Evolutionary conservation across 1,140 invertebrate species (phyloP).

Genomic region (Trissolcus basalis): DNA sequence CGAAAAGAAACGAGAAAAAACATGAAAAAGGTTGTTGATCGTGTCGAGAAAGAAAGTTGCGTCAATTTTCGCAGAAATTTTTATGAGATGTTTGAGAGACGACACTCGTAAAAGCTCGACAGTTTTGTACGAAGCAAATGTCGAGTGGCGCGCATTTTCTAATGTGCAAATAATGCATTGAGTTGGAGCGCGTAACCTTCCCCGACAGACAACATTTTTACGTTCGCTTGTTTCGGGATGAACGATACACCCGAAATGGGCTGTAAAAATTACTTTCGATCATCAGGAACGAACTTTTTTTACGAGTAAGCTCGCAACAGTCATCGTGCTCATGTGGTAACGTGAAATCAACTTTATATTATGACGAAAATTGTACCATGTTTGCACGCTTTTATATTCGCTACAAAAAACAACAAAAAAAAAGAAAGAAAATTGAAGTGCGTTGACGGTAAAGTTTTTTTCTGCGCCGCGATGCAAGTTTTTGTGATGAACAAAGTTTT

Average conservation of each 20-base stretch:
- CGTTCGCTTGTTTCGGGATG: constrained; percentile 25
- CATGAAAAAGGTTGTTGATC: too few relatives aligned
- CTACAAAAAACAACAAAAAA: too few relatives aligned
- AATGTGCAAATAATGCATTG: constrained; percentile 28
- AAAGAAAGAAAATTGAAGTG: constrained; percentile 25
- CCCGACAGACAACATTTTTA: constrained; percentile 16
- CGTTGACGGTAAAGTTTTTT: background rate
- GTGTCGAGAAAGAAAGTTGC: too few relatives aligned
- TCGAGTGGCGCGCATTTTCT: constrained; percentile 7
- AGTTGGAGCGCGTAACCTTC: too few relatives aligned
- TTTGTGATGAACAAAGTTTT: constrained; percentile 8
- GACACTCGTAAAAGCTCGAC: background rate
- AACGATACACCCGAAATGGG: constrained; percentile 18
- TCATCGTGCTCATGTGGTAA: constrained; percentile 26
- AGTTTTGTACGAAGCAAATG: constrained; percentile 8
- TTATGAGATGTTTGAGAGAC: too few relatives aligned
- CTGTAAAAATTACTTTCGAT: constrained; percentile 44
- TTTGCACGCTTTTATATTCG: constrained; percentile 11
- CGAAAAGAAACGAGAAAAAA: too few relatives aligned
- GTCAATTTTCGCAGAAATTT: too few relatives aligned
- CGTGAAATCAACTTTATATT: constrained; percentile 25
- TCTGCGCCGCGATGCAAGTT: too few relatives aligned
- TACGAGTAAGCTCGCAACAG: constrained; percentile 36
- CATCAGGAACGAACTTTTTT: constrained; percentile 44
- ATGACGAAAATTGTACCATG: too few relatives aligned